phyloP scores from a whole-genome alignment of 2,113 vertebrate species.

The Dasypus novemcinctus region DNA sequence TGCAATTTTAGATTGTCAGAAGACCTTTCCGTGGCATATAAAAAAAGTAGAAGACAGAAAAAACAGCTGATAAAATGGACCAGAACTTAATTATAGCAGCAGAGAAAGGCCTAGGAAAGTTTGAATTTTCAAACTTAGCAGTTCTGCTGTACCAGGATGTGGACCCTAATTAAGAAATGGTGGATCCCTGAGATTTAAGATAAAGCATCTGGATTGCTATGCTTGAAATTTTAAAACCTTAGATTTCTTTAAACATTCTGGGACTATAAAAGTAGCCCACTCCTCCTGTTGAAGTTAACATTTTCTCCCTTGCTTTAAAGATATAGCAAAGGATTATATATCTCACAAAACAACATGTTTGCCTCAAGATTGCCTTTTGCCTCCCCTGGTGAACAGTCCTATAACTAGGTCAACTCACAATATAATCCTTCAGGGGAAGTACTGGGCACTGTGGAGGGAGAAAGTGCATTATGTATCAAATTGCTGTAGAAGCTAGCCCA shows the following conservation, averaged over 20 bases:
- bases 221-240: neutral
- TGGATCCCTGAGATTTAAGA: neutral
- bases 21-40: neutral
- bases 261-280: neutral
- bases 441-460: neutral
- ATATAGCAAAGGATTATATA: neutral
- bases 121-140: neutral
- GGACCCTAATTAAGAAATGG: neutral
- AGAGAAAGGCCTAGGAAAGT: neutral
- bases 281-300: neutral
- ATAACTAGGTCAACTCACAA: neutral
- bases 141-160: neutral
- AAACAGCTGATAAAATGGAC: neutral
- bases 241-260: neutral
- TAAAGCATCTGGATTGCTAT: neutral
- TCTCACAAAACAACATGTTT: neutral
- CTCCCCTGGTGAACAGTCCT: neutral
- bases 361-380: neutral
- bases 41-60: neutral
- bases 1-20: neutral
- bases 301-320: neutral
- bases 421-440: neutral
- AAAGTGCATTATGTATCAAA: neutral
- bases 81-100: neutral
- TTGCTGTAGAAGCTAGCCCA: neutral